These are phyloP conservation scores for Cyclargus thomasi DNA, from an alignment of 1,140 invertebrate species.

Conservation along the genomic window DNA sequence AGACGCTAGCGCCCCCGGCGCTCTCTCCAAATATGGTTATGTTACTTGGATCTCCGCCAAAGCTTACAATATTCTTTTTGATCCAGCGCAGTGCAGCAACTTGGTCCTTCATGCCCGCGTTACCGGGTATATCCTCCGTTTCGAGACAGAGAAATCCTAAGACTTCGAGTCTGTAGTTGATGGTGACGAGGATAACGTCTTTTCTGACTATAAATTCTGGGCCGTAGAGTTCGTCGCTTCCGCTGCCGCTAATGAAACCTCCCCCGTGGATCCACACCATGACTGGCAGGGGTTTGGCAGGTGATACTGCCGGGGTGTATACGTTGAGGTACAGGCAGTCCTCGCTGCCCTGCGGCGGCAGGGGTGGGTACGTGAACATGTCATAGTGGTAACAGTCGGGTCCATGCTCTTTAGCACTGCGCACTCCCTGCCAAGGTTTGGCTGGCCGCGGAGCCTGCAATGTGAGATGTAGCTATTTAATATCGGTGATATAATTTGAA, in stretches of 20 bases:
- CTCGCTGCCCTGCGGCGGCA: conserved; percentile 49
- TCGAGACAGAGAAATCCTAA: conserved; percentile 62
- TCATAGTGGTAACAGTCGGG: conserved; percentile 36
- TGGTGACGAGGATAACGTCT: conserved; percentile 77
- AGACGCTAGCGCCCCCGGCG: conserved; percentile 72
- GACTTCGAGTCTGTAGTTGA: conserved; percentile 39
- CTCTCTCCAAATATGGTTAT: conserved; percentile 78
- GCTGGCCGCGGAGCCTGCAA: conserved; percentile 43
- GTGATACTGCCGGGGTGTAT: conserved; percentile 67
- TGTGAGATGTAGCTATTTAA: no score
- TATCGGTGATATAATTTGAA: no score
- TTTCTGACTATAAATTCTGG: conserved; percentile 78
- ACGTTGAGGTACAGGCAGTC: conserved; percentile 81
- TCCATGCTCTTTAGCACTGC: conserved; percentile 38
- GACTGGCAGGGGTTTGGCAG: conserved; percentile 51
- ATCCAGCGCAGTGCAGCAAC: conserved; percentile 78
- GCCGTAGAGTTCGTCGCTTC: conserved; percentile 71
- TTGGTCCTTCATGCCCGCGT: conserved; percentile 81
- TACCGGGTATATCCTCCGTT: conserved; percentile 78
- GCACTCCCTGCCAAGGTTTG: conserved; percentile 45
- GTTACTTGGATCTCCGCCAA: conserved; percentile 80
- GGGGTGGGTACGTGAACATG: conserved; percentile 13
- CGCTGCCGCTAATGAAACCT: conserved; percentile 76
- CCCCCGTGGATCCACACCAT: conserved; percentile 72
- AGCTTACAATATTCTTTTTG: conserved; percentile 78